Conservation (phyloP, 23 tunicate genomes). For the Ascidia mentula region DNA sequence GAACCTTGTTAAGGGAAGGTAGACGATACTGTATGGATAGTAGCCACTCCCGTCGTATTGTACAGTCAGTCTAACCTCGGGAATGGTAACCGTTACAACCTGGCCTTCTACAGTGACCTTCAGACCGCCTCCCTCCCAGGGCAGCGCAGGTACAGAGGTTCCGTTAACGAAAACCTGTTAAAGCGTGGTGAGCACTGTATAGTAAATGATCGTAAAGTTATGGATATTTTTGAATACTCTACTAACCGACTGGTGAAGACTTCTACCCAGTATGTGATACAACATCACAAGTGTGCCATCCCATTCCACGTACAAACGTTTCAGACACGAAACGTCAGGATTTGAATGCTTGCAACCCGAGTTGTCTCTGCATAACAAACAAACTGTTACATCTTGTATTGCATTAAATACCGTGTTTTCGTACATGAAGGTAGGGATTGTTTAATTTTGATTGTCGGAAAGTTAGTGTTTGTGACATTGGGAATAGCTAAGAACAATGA, state of each 20-base stretch:
- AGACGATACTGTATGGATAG: not conserved
- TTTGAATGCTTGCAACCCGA: not conserved
- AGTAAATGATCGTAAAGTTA: not conserved
- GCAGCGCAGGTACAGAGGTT: not conserved
- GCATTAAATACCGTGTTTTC: too few species aligned
- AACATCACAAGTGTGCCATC: not conserved
- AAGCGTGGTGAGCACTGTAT: not conserved
- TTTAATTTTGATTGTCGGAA: too few species aligned
- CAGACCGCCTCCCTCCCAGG: not conserved
- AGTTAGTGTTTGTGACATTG: too few species aligned
- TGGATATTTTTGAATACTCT: not conserved
- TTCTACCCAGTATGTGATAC: not conserved
- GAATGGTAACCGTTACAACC: not conserved
- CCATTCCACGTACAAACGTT: constrained; percentile 11
- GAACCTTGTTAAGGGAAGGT: not conserved
- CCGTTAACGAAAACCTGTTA: not conserved
- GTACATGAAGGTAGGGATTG: too few species aligned
- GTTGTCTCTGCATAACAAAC: constrained; percentile 16
- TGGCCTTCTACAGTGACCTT: not conserved
- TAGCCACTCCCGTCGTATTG: not conserved
- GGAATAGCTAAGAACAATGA: too few species aligned
- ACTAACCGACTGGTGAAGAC: not conserved
- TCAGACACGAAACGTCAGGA: constrained; percentile 7
- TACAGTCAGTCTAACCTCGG: not conserved
- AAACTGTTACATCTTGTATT: too few species aligned